Base-by-base conservation (phyloP, 2,797 vertebrate species). In the Salmo trutta region DNA sequence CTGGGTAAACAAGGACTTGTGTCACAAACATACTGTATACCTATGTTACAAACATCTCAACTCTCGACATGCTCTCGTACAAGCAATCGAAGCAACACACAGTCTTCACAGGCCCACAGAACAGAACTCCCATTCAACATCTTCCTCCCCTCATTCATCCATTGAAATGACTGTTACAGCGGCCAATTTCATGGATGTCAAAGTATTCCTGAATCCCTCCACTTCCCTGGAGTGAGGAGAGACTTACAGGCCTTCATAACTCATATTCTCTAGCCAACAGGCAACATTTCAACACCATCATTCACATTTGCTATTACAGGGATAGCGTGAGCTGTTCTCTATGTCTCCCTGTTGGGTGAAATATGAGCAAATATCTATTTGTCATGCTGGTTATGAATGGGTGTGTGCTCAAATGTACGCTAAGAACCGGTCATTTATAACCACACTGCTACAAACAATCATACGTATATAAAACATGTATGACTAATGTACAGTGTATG, bases 241-340 rank as follows among this genome's bases (percentile, higher is more conserved):
- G 62, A 67, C 74, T 80, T 73, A 51, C 70, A 73, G 19, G 52
- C 24, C 71, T 62, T 79, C 62, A 73, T 65, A 73, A 67, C 31
- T 79, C 67, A 71, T 47, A n/a, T 36, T 68, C 36, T 31, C 64
- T 59, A 71, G 73, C 71, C 62, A 78, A 67, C 31, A 67, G 66
- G 67, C 71, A 53, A 16, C 67, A 12, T 59, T 62, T 75, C 66
- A 70, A 10, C 73, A 21, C 53, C 66, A 64, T 79, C 15, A 62
- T 59, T 70, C 73, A 75, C 56, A 7, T 27, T 36, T 31, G 56
- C 72, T 74, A 53, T 74, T 62, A 62, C 19, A 52, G 66, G 41
- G 66, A 69, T 31, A 27, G 41, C 24, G 19, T 47, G 72, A 19
- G 33, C 36, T 29, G n/a, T 75, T 71, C 66, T 68, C n/a, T 68